Conservation (phyloP, 2,113 vertebrate genomes). For the Naja naja region DNA sequence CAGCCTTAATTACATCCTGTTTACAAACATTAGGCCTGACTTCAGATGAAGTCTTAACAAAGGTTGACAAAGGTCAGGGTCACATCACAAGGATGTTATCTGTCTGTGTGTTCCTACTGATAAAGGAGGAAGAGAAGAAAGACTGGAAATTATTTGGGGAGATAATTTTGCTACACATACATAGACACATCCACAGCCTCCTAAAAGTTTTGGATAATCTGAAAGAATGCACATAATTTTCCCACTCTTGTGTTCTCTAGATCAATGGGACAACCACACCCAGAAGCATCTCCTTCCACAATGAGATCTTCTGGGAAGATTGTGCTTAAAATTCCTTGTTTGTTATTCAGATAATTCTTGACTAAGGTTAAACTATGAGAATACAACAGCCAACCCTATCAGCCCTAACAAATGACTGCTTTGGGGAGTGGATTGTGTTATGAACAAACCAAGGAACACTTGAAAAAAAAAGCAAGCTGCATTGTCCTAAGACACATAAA, state of each 20-base stretch:
- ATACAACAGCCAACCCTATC: background rate
- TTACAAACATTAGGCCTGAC: constrained; percentile 91
- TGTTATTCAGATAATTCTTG: background rate
- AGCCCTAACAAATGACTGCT: background rate
- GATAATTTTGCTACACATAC: constrained; percentile 48
- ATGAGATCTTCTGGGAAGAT: background rate
- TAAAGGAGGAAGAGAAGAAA: constrained; percentile 66
- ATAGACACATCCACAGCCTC: constrained; percentile 24
- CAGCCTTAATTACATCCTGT: constrained; percentile 98
- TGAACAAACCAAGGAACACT: background rate
- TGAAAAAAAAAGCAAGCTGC: background rate
- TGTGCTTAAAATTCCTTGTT: background rate
- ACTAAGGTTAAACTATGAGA: background rate
- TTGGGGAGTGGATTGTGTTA: background rate
- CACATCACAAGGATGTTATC: constrained; percentile 83
- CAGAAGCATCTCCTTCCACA: background rate
- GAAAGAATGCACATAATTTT: background rate
- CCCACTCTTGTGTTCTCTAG: background rate
- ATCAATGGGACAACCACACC: background rate
- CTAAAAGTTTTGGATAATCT: background rate
- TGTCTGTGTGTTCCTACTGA: constrained; percentile 75
- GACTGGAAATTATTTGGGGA: constrained; percentile 57
- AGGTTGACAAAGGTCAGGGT: constrained; percentile 87
- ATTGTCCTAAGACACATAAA: background rate
- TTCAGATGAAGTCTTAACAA: constrained; percentile 86